These are phyloP conservation scores for Emydoidea blandingii DNA, from an alignment of 2,797 vertebrate species.

Conservation along the genomic window DNA sequence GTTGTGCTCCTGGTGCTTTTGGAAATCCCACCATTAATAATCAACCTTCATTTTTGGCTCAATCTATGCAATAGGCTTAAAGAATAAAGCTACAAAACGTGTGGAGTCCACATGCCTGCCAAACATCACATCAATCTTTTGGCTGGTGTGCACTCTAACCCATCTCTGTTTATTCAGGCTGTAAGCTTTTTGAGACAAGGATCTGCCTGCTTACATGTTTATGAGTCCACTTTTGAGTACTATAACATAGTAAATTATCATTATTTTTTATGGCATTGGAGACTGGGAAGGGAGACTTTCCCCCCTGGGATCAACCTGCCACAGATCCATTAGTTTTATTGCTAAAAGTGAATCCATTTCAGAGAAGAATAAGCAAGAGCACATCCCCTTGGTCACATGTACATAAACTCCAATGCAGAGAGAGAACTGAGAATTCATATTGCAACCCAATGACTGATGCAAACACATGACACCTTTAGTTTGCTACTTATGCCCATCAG, in stretches of 20 bases:
- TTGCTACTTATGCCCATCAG: neutral
- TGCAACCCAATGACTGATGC: neutral
- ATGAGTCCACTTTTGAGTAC: neutral
- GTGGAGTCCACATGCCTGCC: fast-evolving
- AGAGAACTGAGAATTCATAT: neutral
- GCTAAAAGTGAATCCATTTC: neutral
- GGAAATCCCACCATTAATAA: neutral
- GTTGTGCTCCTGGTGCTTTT: neutral
- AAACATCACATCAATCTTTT: fast-evolving
- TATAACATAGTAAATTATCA: neutral
- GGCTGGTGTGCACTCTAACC: fast-evolving
- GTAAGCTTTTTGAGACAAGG: fast-evolving
- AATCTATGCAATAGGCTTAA: neutral
- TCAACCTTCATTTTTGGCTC: neutral
- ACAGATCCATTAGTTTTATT: neutral
- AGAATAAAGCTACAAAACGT: neutral
- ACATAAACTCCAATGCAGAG: neutral
- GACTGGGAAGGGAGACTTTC: neutral
- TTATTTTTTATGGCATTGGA: neutral
- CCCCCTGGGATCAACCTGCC: neutral
- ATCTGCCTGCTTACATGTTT: neutral
- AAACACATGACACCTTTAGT: neutral
- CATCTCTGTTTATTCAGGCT: fast-evolving
- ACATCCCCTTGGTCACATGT: neutral
- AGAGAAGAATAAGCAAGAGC: neutral